Percentiles rank a stretch among this genome's conserved stretches.
These are phyloP conservation scores for Bombus fervidus DNA, from an alignment of 1,140 invertebrate genomes.

Conservation along the genomic window DNA sequence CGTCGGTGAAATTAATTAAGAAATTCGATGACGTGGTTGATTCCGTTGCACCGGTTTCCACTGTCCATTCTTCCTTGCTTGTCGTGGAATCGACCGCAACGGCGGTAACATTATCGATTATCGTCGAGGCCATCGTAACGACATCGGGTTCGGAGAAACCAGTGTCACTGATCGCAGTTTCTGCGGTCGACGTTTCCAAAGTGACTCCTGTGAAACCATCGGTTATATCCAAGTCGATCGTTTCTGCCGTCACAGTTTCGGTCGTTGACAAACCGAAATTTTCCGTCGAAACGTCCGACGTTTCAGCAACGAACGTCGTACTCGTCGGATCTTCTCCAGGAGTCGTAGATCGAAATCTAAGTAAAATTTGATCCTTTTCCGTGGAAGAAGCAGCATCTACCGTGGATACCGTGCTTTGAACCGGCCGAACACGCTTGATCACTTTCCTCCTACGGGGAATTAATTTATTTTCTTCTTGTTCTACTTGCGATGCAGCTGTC, in stretches of 20 bases:
- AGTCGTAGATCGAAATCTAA: background rate
- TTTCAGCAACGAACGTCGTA: background rate
- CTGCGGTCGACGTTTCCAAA: constrained; percentile 3
- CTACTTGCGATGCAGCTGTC: background rate
- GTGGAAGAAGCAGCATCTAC: constrained; percentile 11
- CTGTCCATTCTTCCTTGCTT: background rate
- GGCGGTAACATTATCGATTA: constrained; percentile 24
- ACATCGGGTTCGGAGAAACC: background rate
- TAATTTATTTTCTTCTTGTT: constrained; percentile 34
- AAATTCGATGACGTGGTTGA: constrained; percentile 28
- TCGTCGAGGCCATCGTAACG: constrained; percentile 12
- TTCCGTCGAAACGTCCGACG: background rate
- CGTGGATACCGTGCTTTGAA: constrained; percentile 26
- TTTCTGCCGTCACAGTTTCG: background rate
- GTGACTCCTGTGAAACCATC: background rate
- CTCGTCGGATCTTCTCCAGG: background rate
- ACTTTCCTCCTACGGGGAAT: constrained; percentile 68
- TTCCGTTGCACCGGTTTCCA: constrained; percentile 2
- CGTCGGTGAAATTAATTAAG: background rate
- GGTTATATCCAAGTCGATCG: background rate
- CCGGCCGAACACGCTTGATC: constrained; percentile 71
- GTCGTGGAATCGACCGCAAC: background rate
- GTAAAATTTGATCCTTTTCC: background rate
- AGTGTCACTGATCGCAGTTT: background rate
- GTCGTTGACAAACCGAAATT: background rate